Percentiles rank a stretch among this genome's conserved stretches.
Evolutionary conservation across 1,140 invertebrate genomes (phyloP).

Genomic region (Diabrotica undecimpunctata): DNA sequence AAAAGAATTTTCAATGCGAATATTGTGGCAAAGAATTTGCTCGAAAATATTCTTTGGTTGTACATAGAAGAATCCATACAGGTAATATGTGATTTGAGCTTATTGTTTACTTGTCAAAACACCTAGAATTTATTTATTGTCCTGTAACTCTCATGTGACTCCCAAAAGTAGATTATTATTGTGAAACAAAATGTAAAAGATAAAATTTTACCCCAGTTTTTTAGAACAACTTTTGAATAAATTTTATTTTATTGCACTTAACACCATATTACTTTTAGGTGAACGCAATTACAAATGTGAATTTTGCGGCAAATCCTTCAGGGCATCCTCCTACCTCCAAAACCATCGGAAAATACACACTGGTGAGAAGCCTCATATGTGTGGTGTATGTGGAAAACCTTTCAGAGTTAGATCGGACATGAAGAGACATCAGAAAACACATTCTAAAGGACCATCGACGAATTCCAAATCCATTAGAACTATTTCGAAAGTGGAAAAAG

Average conservation of each 20-base stretch:
- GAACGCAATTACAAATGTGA: conserved; percentile 87
- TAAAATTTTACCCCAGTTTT: no score
- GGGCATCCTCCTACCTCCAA: conserved; percentile 79
- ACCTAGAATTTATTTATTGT: no score
- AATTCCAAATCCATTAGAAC: conserved; percentile 4
- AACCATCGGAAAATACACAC: conserved; percentile 88
- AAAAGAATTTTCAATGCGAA: conserved; percentile 84
- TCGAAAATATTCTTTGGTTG: conserved; percentile 87
- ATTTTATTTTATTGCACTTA: no score
- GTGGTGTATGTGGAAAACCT: conserved; percentile 73
- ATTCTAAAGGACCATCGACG: conserved; percentile 45
- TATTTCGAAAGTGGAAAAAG: conserved; percentile 16
- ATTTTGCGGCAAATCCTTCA: conserved; percentile 77
- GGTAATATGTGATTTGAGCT: conserved; percentile 38
- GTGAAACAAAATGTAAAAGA: no score
- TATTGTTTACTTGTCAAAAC: no score
- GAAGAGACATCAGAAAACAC: conserved; percentile 81
- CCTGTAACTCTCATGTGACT: no score
- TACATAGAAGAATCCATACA: conserved; percentile 86
- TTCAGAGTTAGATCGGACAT: conserved; percentile 84
- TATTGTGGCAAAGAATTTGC: conserved; percentile 91
- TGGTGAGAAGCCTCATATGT: conserved; percentile 78
- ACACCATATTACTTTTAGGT: conserved; percentile 38
- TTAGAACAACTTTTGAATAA: no score
- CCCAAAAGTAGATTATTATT: no score